Evolutionary conservation across 1,140 invertebrate species (phyloP).

Genomic region (Camponotus vicinus): DNA sequence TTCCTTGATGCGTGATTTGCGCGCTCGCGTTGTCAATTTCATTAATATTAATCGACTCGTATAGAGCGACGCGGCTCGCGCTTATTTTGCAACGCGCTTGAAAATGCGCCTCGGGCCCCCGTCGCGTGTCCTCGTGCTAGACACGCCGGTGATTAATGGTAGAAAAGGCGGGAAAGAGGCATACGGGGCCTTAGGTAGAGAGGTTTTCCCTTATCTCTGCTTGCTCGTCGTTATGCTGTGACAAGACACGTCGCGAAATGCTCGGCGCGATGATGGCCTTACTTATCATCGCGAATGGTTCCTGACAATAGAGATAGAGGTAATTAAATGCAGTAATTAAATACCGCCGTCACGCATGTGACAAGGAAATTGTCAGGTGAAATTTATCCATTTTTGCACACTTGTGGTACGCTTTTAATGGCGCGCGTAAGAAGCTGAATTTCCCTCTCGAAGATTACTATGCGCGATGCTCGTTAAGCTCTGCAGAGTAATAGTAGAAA

Average conservation of each 20-base stretch:
- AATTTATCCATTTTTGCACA: background rate
- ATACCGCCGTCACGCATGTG: background rate
- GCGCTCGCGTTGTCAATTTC: conserved; percentile 62
- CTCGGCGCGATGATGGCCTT: background rate
- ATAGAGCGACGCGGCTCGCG: conserved; percentile 46
- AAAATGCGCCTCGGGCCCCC: conserved; percentile 61
- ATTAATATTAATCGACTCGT: conserved; percentile 77
- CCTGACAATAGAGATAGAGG: conserved; percentile 41
- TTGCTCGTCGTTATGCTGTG: conserved; percentile 28
- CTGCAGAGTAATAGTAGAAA: no score
- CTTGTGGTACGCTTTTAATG: conserved; percentile 2
- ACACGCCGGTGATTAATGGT: conserved; percentile 68
- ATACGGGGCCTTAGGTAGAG: conserved; percentile 25
- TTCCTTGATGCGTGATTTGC: conserved; percentile 59
- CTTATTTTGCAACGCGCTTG: conserved; percentile 67
- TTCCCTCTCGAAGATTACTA: background rate
- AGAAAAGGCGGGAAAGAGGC: conserved; percentile 66
- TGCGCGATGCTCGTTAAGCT: conserved; percentile 1
- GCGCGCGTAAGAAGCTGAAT: conserved; percentile 3
- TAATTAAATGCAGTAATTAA: conserved; percentile 31
- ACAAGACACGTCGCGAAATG: conserved; percentile 10
- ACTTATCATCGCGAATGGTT: conserved; percentile 16
- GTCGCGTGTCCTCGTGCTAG: conserved; percentile 54
- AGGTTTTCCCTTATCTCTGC: conserved; percentile 71
- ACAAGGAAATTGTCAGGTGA: conserved; percentile 25